Evolutionary conservation across 1,140 invertebrate genomes (phyloP), one percentile per base, ranked within the genome.

Genomic region (Apolygus lucorum): DNA sequence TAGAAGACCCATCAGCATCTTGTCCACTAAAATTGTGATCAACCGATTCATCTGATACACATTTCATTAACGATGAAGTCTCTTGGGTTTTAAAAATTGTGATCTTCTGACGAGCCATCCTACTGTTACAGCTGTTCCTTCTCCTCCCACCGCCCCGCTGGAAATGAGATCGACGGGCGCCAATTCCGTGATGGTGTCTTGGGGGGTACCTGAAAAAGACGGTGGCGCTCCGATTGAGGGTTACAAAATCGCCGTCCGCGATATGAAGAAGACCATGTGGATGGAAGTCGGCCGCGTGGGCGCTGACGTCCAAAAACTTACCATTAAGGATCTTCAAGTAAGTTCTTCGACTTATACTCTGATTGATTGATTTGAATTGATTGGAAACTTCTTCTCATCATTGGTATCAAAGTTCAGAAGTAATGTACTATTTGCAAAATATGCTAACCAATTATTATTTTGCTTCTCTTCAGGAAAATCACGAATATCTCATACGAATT

Each of bases 181-280:
- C 72, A 89, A 93, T 81, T 86, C 92, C 68, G 85, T 92, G 76
- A 83, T 93, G 76, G 87, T 98, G 75, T 94, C 92, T 80, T 97
- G 94, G 94, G 92, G 93, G 68, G 87, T 89, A 70, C 95, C 95
- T 4, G 93, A 96, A 81, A 89, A 86, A 74, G 95, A 98, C 80
- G 95, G 95, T 59, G 95, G 94, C 62, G 88, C 93, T 34, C 92
- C 93, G 14, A 81, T 98, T 54, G 84, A 91, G 73, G 90, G 90
- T 25, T 98, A 98, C 78, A 93, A 93, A 74, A 90, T 98, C 73
- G 94, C 93, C 13, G 91, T 98, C 67, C 85, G 91, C 74, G 96
- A 99, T 77, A 84, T 87, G 49, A 89, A 88, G 76, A 93, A 93
- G 77, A 95, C 91, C 1, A 95, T 95, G 92, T 96, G 93, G 93